These are phyloP conservation scores for Zelostemma sp. DNA, from an alignment of 1,140 invertebrate genomes.

Conservation along the genomic window DNA sequence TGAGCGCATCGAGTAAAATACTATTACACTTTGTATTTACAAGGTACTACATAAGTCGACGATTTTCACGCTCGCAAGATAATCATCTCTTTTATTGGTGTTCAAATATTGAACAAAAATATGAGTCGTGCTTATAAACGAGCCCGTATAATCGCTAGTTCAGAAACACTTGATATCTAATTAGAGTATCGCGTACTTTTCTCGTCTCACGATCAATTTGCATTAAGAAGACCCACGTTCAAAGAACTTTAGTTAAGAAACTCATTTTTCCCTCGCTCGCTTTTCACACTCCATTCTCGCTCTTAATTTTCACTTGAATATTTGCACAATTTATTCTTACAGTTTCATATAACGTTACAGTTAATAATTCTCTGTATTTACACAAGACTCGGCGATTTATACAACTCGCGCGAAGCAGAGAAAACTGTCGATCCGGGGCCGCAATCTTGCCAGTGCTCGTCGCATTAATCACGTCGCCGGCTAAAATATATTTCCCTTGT, in stretches of 20 bases:
- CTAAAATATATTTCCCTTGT: conserved; percentile 51
- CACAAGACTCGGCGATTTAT: conserved; percentile 51
- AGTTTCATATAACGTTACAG: conserved; percentile 24
- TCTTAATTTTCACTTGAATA: conserved; percentile 30
- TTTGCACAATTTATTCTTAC: conserved; percentile 34
- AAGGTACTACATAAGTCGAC: conserved; percentile 51
- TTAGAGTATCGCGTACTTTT: conserved; percentile 32
- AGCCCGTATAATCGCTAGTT: conserved; percentile 27
- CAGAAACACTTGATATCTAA: conserved; percentile 43
- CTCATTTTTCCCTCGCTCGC: conserved; percentile 21
- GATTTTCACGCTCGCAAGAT: conserved; percentile 42
- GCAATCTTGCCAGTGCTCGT: conserved; percentile 55
- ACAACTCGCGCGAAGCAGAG: conserved; percentile 36
- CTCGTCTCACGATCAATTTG: conserved; percentile 27
- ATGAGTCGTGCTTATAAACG: conserved; percentile 40
- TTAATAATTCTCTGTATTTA: conserved; percentile 48
- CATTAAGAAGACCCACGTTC: conserved; percentile 27
- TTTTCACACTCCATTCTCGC: conserved; percentile 12
- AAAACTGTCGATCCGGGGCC: conserved; percentile 38
- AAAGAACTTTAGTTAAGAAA: conserved; percentile 14
- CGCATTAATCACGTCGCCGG: conserved; percentile 53
- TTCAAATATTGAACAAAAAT: conserved; percentile 61
- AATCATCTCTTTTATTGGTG: conserved; percentile 34
- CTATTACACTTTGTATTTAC: conserved; percentile 48
- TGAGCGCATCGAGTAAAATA: conserved; percentile 43